phyloP scores from a whole-genome alignment of 92 coral and sea anemone genomes.

The Pocillopora meandrina region DNA sequence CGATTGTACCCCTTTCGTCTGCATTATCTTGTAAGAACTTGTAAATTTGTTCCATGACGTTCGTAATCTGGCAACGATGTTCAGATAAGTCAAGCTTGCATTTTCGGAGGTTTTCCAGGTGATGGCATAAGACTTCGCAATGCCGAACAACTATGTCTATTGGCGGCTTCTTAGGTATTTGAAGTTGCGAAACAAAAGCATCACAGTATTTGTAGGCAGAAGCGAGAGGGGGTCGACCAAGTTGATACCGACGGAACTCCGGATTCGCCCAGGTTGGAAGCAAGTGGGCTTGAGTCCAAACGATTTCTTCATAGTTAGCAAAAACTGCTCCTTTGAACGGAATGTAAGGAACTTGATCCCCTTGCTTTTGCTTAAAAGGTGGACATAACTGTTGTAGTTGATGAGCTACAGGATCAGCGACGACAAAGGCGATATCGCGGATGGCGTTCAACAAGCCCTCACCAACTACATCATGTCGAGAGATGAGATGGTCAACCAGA shows the following conservation, averaged over 20 bases:
- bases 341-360: slow-evolving; percentile 35
- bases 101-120: background rate
- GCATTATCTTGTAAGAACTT: background rate
- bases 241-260: background rate
- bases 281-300: slow-evolving; percentile 72
- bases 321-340: slow-evolving; percentile 62
- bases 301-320: background rate
- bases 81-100: background rate
- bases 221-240: background rate
- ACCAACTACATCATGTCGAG: slow-evolving; percentile 1
- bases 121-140: slow-evolving; percentile 58
- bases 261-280: slow-evolving; percentile 60
- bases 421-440: slow-evolving; percentile 56
- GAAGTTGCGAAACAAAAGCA: slow-evolving; percentile 19
- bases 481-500: slow-evolving; percentile 58
- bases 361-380: slow-evolving; percentile 25
- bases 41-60: slow-evolving; percentile 16
- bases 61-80: background rate
- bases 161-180: slow-evolving; percentile 50
- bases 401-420: slow-evolving; percentile 10
- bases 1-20: background rate
- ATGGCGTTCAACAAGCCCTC: slow-evolving; percentile 31
- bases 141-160: slow-evolving; percentile 63
- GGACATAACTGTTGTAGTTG: slow-evolving; percentile 23
- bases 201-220: background rate